Conservation (phyloP, 2,113 vertebrate genomes). For the Aviceda subcristata region DNA sequence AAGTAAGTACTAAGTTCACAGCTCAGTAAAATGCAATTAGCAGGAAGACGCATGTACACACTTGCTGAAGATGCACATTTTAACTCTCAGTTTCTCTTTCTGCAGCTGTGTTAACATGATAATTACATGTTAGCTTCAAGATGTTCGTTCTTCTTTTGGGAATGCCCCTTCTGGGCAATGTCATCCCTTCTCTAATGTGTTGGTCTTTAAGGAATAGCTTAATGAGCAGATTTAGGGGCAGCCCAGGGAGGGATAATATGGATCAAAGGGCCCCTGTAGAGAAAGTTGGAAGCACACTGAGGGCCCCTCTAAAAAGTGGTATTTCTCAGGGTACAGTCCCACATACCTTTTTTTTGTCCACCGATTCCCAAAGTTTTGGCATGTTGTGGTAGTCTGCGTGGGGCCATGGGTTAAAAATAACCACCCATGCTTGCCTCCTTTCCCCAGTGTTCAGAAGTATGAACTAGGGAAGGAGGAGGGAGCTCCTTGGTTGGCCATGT, state of each 20-base stretch:
- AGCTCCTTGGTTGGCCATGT: not conserved
- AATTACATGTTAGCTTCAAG: not conserved
- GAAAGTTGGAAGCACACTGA: not conserved
- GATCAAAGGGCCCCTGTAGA: not conserved
- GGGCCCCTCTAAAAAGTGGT: not conserved
- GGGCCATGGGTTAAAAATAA: not conserved
- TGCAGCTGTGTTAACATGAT: not conserved
- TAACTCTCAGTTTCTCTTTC: not conserved
- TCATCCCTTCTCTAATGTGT: not conserved
- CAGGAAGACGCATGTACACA: not conserved
- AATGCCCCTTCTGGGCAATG: not conserved
- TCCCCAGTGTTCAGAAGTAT: not conserved
- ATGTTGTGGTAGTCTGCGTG: not conserved
- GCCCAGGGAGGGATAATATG: not conserved
- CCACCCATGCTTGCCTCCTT: fast-evolving
- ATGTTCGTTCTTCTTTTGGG: not conserved
- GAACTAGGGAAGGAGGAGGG: not conserved
- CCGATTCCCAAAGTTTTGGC: not conserved
- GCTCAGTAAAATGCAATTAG: not conserved
- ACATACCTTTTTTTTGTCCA: fast-evolving
- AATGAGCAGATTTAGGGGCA: not conserved
- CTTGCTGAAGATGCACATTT: not conserved
- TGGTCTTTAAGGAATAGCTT: not conserved
- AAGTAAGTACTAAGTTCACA: not conserved
- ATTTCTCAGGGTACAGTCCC: not conserved